Conservation (phyloP, 2,113 vertebrate species). For the Austrofundulus limnaeus region DNA sequence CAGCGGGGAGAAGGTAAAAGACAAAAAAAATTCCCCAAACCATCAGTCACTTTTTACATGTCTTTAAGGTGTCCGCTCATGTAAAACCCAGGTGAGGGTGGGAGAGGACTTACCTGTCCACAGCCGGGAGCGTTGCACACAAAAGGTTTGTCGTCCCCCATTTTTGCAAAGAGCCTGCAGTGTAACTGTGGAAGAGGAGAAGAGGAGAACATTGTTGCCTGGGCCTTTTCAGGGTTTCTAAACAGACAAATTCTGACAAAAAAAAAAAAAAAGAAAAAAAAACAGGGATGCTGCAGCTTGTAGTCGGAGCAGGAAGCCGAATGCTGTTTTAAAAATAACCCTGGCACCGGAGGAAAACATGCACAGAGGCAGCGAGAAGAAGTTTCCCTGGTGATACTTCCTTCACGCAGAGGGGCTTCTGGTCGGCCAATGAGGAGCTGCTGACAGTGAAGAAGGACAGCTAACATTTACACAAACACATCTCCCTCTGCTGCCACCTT, state of each 20-base stretch:
- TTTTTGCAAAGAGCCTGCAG: slow-evolving; percentile 84
- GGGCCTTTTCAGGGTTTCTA: slow-evolving; percentile 45
- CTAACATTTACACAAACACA: slow-evolving; percentile 63
- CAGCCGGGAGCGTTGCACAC: slow-evolving; percentile 95
- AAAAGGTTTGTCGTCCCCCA: slow-evolving; percentile 98
- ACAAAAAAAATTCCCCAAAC: slow-evolving; percentile 8
- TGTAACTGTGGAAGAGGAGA: slow-evolving; percentile 79
- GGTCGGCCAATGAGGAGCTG: slow-evolving; percentile 68
- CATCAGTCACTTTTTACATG: neutral
- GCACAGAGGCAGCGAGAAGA: slow-evolving; percentile 71
- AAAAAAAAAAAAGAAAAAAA: slow-evolving; percentile 64
- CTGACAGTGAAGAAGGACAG: slow-evolving; percentile 46
- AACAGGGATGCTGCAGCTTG: slow-evolving; percentile 71
- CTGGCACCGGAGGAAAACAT: slow-evolving; percentile 73
- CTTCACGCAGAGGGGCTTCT: slow-evolving; percentile 72
- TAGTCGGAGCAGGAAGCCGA: slow-evolving; percentile 74
- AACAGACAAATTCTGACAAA: slow-evolving; percentile 56
- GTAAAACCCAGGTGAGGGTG: slow-evolving; percentile 21
- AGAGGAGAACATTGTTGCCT: slow-evolving; percentile 77
- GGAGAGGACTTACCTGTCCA: slow-evolving; percentile 89
- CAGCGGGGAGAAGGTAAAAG: neutral
- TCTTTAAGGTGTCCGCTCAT: neutral
- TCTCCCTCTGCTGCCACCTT: slow-evolving; percentile 52
- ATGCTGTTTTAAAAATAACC: slow-evolving; percentile 81
- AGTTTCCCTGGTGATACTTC: slow-evolving; percentile 83